Percentiles rank a stretch among this genome's conserved stretches.
phyloP scores from a whole-genome alignment of 2,113 vertebrate genomes.

The Tragelaphus imberbis region DNA sequence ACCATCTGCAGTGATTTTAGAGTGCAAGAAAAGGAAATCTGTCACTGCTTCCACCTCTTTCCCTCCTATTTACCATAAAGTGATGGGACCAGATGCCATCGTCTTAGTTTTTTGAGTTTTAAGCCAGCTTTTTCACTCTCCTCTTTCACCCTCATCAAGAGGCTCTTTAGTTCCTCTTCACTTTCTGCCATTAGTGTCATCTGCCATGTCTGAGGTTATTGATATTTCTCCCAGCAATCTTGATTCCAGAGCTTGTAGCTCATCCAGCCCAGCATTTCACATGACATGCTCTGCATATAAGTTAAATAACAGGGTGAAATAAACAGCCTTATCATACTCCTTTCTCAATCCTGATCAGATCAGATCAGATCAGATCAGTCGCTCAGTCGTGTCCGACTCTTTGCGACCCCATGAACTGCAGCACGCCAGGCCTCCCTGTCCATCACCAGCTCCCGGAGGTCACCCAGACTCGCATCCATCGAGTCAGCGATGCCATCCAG shows the following conservation, averaged over 20 bases:
- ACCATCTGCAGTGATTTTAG: not conserved
- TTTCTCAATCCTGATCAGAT: too few relatives aligned
- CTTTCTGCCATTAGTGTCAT: not conserved
- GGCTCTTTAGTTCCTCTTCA: not conserved
- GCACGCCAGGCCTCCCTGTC: too few relatives aligned
- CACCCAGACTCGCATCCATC: too few relatives aligned
- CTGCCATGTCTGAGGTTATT: not conserved
- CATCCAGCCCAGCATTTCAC: not conserved
- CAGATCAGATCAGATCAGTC: too few relatives aligned
- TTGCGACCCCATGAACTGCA: too few relatives aligned
- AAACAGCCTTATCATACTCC: not conserved
- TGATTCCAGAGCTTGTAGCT: not conserved
- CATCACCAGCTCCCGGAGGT: too few relatives aligned
- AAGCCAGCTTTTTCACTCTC: not conserved
- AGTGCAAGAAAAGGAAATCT: not conserved
- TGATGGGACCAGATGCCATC: not conserved
- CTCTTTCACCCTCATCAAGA: not conserved
- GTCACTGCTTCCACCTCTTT: not conserved
- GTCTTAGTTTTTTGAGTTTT: not conserved
- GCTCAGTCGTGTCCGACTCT: too few relatives aligned
- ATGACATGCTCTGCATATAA: not conserved
- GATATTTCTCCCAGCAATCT: not conserved
- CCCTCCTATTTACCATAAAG: not conserved
- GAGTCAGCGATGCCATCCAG: too few relatives aligned
- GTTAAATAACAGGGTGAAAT: not conserved